phyloP scores from a whole-genome alignment of 2,113 vertebrate genomes.

The Alaudala cheleensis region DNA sequence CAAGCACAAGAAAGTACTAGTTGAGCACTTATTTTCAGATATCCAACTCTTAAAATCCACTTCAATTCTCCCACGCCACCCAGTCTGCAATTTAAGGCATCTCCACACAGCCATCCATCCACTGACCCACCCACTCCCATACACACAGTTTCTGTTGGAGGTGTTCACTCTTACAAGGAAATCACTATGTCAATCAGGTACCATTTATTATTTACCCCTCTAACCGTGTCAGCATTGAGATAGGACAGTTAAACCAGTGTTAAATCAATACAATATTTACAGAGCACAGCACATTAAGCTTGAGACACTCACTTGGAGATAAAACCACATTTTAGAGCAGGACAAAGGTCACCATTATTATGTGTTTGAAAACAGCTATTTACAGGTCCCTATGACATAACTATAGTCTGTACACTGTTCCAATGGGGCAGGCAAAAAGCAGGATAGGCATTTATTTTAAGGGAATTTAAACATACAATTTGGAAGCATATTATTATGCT shows the following conservation, averaged over 20 bases:
- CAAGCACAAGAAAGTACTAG: conserved; percentile 63
- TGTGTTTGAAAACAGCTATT: conserved; percentile 75
- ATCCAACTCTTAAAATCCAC: conserved; percentile 79
- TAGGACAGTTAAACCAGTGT: conserved; percentile 84
- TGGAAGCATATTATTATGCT: conserved; percentile 76
- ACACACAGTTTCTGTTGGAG: conserved; percentile 70
- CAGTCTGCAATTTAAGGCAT: conserved; percentile 79
- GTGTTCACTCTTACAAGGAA: conserved; percentile 59
- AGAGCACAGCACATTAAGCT: conserved; percentile 84
- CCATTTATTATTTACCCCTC: conserved; percentile 77
- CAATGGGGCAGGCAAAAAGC: conserved; percentile 75
- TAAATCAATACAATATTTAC: conserved; percentile 92
- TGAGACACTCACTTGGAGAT: conserved; percentile 77
- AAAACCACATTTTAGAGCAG: conserved; percentile 82
- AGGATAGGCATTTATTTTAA: conserved; percentile 76
- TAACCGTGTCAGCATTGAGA: conserved; percentile 82
- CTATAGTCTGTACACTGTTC: conserved; percentile 76
- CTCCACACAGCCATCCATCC: conserved; percentile 68
- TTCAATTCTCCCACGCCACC: conserved; percentile 67
- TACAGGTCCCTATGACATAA: conserved; percentile 80
- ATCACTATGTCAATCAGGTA: conserved; percentile 75
- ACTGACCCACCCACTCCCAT: conserved; percentile 23
- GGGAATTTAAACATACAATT: conserved; percentile 67
- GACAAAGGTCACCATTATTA: conserved; percentile 77
- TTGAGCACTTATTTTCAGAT: conserved; percentile 65